Evolutionary conservation across 2,113 vertebrate genomes (phyloP).

Genomic region (Albula goreensis): DNA sequence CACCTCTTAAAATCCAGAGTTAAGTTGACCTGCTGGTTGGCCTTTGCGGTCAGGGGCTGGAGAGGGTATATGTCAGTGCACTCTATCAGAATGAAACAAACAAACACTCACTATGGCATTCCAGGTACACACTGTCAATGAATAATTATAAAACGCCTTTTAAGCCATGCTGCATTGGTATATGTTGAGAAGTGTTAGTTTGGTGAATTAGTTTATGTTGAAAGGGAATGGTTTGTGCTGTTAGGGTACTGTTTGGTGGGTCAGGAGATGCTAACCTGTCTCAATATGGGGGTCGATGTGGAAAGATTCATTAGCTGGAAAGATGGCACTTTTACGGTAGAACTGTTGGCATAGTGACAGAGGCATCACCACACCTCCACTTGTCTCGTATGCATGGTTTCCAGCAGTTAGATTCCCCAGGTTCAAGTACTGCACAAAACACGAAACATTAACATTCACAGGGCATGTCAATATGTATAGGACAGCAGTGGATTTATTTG

Average conservation of each 20-base stretch:
- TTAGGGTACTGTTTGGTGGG: too few relatives aligned
- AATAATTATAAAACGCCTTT: too few relatives aligned
- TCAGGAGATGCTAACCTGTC: constrained; percentile 66
- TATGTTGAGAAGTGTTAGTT: too few relatives aligned
- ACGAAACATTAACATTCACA: not conserved
- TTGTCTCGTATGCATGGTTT: constrained; percentile 82
- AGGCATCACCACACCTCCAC: constrained; percentile 60
- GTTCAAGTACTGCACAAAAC: constrained; percentile 74
- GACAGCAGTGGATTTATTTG: too few relatives aligned
- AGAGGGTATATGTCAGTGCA: constrained; percentile 79
- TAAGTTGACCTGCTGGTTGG: constrained; percentile 70
- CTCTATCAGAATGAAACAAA: constrained; percentile 64
- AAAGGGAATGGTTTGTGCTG: too few relatives aligned
- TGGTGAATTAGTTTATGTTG: too few relatives aligned
- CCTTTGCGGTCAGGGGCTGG: constrained; percentile 43
- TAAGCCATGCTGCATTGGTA: too few relatives aligned
- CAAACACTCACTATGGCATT: not conserved
- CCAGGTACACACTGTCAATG: not conserved
- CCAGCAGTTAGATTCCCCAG: constrained; percentile 80
- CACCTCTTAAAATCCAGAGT: constrained; percentile 89
- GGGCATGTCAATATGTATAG: too few relatives aligned
- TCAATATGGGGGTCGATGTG: constrained; percentile 84
- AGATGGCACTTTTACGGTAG: constrained; percentile 79
- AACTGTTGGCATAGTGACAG: constrained; percentile 84
- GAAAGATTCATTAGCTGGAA: constrained; percentile 84